Base-by-base conservation (phyloP, 2,113 vertebrate genomes). In the Rana temporaria region DNA sequence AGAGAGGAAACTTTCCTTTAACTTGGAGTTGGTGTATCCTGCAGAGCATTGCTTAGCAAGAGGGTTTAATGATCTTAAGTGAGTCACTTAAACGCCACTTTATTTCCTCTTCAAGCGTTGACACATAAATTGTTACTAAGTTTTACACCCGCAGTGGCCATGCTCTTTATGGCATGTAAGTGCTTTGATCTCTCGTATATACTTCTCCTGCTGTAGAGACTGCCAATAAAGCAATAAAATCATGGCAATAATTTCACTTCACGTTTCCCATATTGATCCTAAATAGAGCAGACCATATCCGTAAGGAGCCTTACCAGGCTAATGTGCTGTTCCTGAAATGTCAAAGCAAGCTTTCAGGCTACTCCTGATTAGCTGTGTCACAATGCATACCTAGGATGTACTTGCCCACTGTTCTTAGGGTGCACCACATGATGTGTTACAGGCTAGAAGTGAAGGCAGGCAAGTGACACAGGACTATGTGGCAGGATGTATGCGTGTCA, bases 161-260 rank as follows among this genome's bases (percentile, higher is more conserved):
- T 76, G 81, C 72, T 76, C 81, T 83, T 83, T 83, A 83, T 83
- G 71, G 72, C 81, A 76, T 83, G 81, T 83, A 83, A 83, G 81
- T 83, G 81, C 81, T 83, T 73, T 83, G 81, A 83, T 75, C 71
- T 76, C 71, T 83, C 62, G 30, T 76, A 83, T 83, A 83, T 83
- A 83, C 81, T 76, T 76, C 81, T 83, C 63, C 64, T 83, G 80
- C 70, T 38, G 63, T 64, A 83, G 71, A 42, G 81, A 83, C 66
- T 83, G 81, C 81, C 81, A 83, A 83, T 83, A 83, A 83, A 83
- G 72, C 81, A 76, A 83, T 83, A 83, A 83, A 83, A 83, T 83
- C 81, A 75, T 76, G 81, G 71, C 72, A 67, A 75, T 83, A 83
- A 83, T 83, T 83, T 83, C 53, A 76, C 81, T 83, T 76, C 81